Conservation (phyloP, 2,113 vertebrate genomes). For the Papio anubis region DNA sequence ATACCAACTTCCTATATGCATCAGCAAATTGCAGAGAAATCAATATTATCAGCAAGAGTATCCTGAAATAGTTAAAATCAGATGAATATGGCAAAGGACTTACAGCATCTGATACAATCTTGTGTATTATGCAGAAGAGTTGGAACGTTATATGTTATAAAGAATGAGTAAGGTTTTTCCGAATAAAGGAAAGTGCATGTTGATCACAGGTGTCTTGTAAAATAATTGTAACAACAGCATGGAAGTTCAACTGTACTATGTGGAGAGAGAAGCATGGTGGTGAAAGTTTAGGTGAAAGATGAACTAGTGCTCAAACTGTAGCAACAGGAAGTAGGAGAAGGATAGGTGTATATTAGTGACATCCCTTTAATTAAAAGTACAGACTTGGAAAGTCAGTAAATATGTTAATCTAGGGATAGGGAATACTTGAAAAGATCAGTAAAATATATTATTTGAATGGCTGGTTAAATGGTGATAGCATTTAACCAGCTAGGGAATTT, state of each 20-base stretch:
- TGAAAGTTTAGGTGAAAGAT: neutral
- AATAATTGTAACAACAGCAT: neutral
- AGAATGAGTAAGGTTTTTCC: neutral
- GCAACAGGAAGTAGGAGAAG: neutral
- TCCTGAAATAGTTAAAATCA: neutral
- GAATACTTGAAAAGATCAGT: neutral
- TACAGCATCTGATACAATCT: neutral
- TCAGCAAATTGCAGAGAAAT: neutral
- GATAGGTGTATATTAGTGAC: neutral
- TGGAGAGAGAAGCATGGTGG: neutral
- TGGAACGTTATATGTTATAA: neutral
- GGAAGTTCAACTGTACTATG: neutral
- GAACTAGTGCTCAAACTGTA: neutral
- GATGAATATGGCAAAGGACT: neutral
- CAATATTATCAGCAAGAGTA: neutral
- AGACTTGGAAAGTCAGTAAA: neutral
- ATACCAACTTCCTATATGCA: neutral
- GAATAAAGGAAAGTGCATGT: neutral
- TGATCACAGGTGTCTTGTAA: neutral
- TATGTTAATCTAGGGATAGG: neutral
- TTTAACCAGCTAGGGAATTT: neutral
- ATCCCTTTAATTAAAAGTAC: neutral
- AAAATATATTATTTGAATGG: neutral
- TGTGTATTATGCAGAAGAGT: neutral
- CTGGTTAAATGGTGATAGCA: neutral